These are phyloP conservation scores for Columba guinea DNA, from an alignment of 2,797 vertebrate species.

Conservation along the genomic window DNA sequence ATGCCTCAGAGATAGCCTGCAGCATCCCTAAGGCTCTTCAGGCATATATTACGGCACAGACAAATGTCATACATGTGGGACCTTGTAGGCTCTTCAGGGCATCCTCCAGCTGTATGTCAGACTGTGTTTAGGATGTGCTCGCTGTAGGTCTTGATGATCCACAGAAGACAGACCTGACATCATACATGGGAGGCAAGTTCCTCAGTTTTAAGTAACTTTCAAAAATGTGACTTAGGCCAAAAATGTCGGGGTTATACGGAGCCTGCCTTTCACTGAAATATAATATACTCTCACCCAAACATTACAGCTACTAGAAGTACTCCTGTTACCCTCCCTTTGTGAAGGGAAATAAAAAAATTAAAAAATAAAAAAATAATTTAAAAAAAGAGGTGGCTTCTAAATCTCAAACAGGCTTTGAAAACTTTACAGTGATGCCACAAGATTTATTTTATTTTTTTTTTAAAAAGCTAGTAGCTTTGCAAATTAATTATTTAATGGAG, in stretches of 20 bases:
- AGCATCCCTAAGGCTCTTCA: neutral
- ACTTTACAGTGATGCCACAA: neutral
- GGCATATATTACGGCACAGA: neutral
- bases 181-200: neutral
- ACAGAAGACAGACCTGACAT: neutral
- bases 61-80: neutral
- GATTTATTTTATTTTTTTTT: neutral
- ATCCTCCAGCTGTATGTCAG: neutral
- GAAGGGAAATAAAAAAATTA: neutral
- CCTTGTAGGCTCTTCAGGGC: neutral
- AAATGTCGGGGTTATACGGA: neutral
- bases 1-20: neutral
- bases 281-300: neutral
- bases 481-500: neutral
- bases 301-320: neutral
- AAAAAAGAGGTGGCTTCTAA: neutral
- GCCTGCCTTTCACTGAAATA: neutral
- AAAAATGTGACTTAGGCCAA: neutral
- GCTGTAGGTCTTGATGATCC: neutral
- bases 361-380: neutral
- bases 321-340: neutral
- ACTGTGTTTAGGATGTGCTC: neutral
- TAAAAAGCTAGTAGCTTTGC: neutral
- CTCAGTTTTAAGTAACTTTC: neutral
- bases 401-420: neutral